Percentiles rank a stretch among this genome's conserved stretches.
These are phyloP conservation scores for Tenthredo distinguenda DNA, from an alignment of 2,888 invertebrate species.

Conservation along the genomic window DNA sequence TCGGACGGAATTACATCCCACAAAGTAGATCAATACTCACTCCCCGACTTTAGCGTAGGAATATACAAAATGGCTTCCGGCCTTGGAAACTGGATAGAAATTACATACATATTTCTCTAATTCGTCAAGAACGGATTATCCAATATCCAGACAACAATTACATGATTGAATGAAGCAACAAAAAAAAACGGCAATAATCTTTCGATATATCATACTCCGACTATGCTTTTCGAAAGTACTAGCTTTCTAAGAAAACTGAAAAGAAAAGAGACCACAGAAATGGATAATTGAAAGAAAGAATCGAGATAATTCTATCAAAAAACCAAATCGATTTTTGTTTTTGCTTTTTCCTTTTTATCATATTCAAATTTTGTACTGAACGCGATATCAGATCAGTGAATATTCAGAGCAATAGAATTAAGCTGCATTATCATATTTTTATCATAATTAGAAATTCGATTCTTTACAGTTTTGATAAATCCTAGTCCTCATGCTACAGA, in stretches of 20 bases:
- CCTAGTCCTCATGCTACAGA: not conserved
- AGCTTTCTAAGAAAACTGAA: not conserved
- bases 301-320: not conserved
- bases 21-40: constrained; percentile 76
- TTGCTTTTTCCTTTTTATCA: not conserved
- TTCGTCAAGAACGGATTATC: not conserved
- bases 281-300: not conserved
- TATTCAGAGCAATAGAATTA: not conserved
- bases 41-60: constrained; percentile 65
- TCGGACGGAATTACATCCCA: constrained; percentile 24
- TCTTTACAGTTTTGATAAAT: constrained; percentile 34
- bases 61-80: constrained; percentile 76
- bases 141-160: not conserved
- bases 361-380: not conserved
- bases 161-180: not conserved
- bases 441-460: not conserved
- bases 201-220: not conserved
- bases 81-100: constrained; percentile 49
- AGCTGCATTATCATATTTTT: not conserved
- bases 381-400: not conserved
- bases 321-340: not conserved
- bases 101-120: constrained; percentile 7
- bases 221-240: not conserved
- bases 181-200: not conserved
- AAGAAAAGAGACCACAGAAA: not conserved